These are phyloP conservation scores for Steinernema khuongi DNA, from an alignment of 1,140 invertebrate species.

Conservation along the genomic window DNA sequence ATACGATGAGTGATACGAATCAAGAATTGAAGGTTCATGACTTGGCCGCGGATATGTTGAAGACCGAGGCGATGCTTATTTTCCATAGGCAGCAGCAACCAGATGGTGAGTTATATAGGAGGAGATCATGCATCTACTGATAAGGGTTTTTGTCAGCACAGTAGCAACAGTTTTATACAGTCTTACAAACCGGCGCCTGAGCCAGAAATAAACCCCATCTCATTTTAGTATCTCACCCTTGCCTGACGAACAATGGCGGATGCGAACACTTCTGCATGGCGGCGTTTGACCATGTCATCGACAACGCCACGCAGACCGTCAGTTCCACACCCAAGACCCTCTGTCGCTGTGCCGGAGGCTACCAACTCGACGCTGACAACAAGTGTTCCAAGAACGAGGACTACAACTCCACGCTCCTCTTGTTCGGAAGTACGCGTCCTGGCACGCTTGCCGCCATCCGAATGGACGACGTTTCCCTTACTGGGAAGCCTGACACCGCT, in stretches of 20 bases:
- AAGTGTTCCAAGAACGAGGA: background rate
- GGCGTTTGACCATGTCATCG: background rate
- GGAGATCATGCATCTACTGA: background rate
- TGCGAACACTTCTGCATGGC: background rate
- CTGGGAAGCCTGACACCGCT: background rate
- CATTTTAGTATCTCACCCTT: background rate
- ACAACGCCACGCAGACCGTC: background rate
- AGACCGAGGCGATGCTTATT: background rate
- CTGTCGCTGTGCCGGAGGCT: background rate
- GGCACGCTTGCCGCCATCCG: conserved; percentile 3
- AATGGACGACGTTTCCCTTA: background rate
- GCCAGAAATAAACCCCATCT: background rate
- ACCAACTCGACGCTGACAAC: background rate
- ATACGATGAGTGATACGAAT: background rate
- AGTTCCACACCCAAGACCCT: background rate
- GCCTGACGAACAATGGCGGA: background rate
- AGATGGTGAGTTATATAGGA: background rate
- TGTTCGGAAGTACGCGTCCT: background rate
- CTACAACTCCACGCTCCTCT: background rate
- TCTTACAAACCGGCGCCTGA: background rate
- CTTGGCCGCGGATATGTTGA: background rate
- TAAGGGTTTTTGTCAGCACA: background rate
- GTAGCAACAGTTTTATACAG: background rate
- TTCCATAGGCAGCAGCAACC: background rate
- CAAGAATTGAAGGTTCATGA: background rate